These are phyloP conservation scores for Dermochelys coriacea DNA, from an alignment of 2,797 vertebrate species.

Conservation along the genomic window DNA sequence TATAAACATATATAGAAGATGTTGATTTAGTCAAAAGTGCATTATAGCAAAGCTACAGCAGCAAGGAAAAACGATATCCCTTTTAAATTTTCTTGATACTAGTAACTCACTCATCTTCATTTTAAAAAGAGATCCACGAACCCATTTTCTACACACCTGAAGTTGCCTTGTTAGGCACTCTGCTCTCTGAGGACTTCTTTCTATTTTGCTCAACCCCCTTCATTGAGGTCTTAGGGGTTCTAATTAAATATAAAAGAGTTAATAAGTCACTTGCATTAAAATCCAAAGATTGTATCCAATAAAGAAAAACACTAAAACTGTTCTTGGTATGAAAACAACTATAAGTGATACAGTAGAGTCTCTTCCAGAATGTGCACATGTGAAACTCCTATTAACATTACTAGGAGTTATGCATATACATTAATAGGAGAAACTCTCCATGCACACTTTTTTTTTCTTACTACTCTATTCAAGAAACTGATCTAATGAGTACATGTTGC, in stretches of 20 bases:
- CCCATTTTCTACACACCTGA: conserved; percentile 83
- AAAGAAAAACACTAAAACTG: conserved; percentile 58
- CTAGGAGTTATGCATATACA: background rate
- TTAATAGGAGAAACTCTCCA: background rate
- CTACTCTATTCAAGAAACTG: background rate
- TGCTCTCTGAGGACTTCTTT: conserved; percentile 84
- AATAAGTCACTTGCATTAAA: conserved; percentile 78
- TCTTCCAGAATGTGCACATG: background rate
- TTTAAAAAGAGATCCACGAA: conserved; percentile 44
- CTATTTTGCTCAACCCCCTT: conserved; percentile 85
- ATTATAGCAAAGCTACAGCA: conserved; percentile 65
- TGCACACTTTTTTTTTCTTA: background rate
- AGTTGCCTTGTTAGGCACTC: conserved; percentile 81
- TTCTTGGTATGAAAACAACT: conserved; percentile 44
- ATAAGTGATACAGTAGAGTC: background rate
- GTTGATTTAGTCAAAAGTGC: conserved; percentile 8
- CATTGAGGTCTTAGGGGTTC: conserved; percentile 83
- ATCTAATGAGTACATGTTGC: background rate
- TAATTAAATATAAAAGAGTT: conserved; percentile 84
- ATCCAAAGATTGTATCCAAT: conserved; percentile 64
- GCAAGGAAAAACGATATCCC: conserved; percentile 45
- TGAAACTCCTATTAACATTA: background rate
- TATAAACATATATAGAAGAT: background rate
- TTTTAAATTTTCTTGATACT: conserved; percentile 19
- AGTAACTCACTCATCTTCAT: conserved; percentile 47